Evolutionary conservation across 2,113 vertebrate species (phyloP).

Genomic region (Vidua chalybeata): DNA sequence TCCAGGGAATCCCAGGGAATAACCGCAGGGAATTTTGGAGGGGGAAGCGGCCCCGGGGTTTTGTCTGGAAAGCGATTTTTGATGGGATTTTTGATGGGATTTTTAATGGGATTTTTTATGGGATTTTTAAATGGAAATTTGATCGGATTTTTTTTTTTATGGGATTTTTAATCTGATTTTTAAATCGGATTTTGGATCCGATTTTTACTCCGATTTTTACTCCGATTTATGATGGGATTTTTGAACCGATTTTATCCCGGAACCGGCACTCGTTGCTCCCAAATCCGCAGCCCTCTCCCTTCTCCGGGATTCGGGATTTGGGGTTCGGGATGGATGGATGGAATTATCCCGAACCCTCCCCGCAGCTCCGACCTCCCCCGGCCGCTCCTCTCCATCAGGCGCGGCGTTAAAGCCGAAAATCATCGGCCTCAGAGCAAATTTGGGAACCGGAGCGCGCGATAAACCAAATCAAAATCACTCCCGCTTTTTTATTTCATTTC

Average conservation of each 20-base stretch:
- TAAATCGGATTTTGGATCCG: not conserved
- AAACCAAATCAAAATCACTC: constrained; percentile 76
- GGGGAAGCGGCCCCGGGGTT: not conserved
- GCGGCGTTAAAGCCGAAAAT: constrained; percentile 68
- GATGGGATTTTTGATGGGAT: not conserved
- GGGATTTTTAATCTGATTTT: not conserved
- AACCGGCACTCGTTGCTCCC: not conserved
- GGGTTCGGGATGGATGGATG: not conserved
- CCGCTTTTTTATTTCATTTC: not conserved
- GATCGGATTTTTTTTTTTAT: too few relatives aligned
- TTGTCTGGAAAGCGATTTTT: not conserved
- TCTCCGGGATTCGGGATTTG: not conserved
- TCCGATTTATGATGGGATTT: not conserved
- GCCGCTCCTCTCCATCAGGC: constrained; percentile 34
- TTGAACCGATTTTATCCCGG: too few relatives aligned
- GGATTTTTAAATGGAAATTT: not conserved
- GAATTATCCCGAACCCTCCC: not conserved
- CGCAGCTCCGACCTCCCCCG: not conserved
- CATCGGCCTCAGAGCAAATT: constrained; percentile 76
- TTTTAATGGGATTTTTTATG: not conserved
- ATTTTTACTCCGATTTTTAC: not conserved
- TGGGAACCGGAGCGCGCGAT: constrained; percentile 69
- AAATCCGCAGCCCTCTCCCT: not conserved
- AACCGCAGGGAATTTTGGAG: too few relatives aligned
- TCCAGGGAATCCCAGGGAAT: not conserved